These are phyloP conservation scores for Trachythela sp. DNA, from an alignment of 64 coral and sea anemone species.

Conservation along the genomic window DNA sequence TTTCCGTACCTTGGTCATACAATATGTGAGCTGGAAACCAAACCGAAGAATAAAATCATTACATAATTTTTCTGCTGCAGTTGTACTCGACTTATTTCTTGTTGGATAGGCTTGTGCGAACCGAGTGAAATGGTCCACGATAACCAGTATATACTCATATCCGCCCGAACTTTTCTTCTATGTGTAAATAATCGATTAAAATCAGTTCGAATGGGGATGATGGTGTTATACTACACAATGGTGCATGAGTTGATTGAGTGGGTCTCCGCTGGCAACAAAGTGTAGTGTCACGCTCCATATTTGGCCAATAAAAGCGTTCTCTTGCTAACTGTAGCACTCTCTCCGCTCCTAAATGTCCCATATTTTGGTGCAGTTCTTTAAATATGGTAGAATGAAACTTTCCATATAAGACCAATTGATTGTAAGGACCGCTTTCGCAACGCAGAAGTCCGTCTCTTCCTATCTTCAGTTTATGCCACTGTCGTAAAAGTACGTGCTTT, in stretches of 20 bases:
- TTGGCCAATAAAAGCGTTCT: background rate
- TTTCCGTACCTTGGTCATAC: conserved; percentile 10
- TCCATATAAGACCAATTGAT: background rate
- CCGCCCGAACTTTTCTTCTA: conserved; percentile 22
- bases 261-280: background rate
- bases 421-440: background rate
- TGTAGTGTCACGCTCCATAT: background rate
- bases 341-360: conserved; percentile 6
- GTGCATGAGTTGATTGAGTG: background rate
- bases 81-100: conserved; percentile 7
- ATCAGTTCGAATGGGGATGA: conserved; percentile 29
- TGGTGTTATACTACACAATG: background rate
- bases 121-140: too few relatives aligned
- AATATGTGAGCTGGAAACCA: conserved; percentile 27
- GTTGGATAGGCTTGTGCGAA: conserved; percentile 19
- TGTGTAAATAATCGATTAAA: conserved; percentile 31
- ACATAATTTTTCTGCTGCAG: conserved; percentile 27
- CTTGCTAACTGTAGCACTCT: background rate
- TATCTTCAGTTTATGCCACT: background rate
- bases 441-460: background rate
- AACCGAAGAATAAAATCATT: conserved; percentile 41
- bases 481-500: background rate
- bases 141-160: background rate
- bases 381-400: background rate
- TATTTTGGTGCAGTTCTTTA: background rate